Evolutionary conservation across 1,140 invertebrate genomes (phyloP).

Genomic region (Drosophila triauraria): DNA sequence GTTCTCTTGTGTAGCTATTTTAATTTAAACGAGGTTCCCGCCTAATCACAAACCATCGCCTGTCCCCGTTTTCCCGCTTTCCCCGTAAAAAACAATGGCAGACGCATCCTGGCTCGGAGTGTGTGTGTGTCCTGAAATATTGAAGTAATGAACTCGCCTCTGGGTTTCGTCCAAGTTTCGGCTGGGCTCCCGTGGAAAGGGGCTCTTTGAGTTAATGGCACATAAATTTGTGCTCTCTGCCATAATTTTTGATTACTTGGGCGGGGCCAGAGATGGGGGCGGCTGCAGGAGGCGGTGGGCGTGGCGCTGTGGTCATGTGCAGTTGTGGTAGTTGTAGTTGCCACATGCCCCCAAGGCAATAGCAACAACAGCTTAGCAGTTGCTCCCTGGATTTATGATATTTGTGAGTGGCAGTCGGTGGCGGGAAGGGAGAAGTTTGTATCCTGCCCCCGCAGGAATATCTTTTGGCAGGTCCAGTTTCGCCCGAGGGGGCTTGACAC

Average conservation of each 20-base stretch:
- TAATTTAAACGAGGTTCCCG: constrained; percentile 79
- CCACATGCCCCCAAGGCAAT: constrained; percentile 48
- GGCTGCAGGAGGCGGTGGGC: not conserved
- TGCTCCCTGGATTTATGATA: constrained; percentile 55
- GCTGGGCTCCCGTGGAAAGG: constrained; percentile 6
- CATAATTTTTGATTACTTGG: constrained; percentile 81
- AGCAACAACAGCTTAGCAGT: constrained; percentile 44
- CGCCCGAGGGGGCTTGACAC: constrained; percentile 1
- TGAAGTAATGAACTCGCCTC: constrained; percentile 78
- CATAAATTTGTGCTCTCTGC: constrained; percentile 72
- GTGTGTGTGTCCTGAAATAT: constrained; percentile 67
- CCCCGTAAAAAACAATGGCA: constrained; percentile 46
- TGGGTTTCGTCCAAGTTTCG: constrained; percentile 47
- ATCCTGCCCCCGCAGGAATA: constrained; percentile 13
- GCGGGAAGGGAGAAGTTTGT: constrained; percentile 21
- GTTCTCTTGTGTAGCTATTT: constrained; percentile 68
- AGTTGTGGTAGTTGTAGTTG: constrained; percentile 19
- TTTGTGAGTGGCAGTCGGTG: constrained; percentile 40
- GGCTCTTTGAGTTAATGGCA: constrained; percentile 76
- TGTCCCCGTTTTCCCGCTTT: not conserved
- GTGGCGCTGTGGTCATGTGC: constrained; percentile 19
- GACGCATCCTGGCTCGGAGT: constrained; percentile 50
- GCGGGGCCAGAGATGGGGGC: constrained; percentile 41
- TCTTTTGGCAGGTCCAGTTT: constrained; percentile 8
- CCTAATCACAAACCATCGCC: constrained; percentile 69